phyloP scores from a whole-genome alignment of 2,797 vertebrate species.

The Ptychadena robeensis region DNA sequence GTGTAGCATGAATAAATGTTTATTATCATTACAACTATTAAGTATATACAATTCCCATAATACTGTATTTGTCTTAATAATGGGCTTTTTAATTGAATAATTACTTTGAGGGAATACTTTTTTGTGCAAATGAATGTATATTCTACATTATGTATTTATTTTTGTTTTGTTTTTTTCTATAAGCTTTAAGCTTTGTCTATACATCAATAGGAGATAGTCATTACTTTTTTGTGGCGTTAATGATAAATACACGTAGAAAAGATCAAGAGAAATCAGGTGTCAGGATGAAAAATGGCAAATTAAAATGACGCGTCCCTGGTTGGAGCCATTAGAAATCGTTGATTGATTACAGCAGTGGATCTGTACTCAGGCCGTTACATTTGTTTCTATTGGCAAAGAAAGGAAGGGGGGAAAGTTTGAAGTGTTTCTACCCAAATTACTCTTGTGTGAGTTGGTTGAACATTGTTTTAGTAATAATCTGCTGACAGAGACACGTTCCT shows the following conservation, averaged over 20 bases:
- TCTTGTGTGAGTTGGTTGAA: conserved; percentile 27
- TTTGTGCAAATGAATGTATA: no score
- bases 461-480: conserved; percentile 49
- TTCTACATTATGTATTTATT: neutral
- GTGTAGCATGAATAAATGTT: no score
- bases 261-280: conserved; percentile 35
- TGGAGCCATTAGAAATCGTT: conserved; percentile 39
- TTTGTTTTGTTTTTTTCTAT: neutral
- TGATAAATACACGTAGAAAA: conserved; percentile 14
- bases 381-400: conserved; percentile 52
- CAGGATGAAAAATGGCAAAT: conserved; percentile 43
- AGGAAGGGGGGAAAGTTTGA: conserved; percentile 32
- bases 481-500: conserved; percentile 49
- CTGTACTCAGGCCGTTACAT: conserved; percentile 5
- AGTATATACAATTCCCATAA: no score
- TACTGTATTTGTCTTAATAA: no score
- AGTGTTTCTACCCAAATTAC: conserved; percentile 39
- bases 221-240: conserved; percentile 3
- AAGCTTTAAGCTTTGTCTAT: neutral
- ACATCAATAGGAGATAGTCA: neutral
- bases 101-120: no score
- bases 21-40: no score
- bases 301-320: neutral
- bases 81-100: no score
- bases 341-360: conserved; percentile 51